Percentiles rank a stretch among this genome's conserved stretches.
Evolutionary conservation across 2,113 vertebrate species (phyloP).

Genomic region (Phalacrocorax brasilianus): DNA sequence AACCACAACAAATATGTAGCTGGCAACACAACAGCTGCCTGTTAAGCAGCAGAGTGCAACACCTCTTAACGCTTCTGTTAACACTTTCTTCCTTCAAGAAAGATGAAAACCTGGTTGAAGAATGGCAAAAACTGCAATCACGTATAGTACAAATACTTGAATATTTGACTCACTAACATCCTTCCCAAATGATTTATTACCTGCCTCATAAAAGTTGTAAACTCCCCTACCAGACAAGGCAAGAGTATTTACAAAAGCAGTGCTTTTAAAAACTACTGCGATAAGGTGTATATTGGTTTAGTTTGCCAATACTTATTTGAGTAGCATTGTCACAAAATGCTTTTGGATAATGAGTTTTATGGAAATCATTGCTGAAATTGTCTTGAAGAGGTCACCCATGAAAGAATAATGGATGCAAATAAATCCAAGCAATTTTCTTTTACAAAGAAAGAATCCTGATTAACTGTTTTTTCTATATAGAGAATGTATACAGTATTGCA

Average conservation of each 20-base stretch:
- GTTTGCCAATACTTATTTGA: neutral
- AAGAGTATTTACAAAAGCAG: neutral
- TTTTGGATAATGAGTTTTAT: constrained; percentile 63
- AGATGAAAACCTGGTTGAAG: neutral
- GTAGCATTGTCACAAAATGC: constrained; percentile 3
- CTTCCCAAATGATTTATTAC: neutral
- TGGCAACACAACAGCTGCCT: neutral
- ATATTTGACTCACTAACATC: neutral
- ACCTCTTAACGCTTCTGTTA: neutral
- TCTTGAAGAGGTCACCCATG: neutral
- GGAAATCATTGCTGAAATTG: constrained; percentile 45
- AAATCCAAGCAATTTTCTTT: constrained; percentile 20
- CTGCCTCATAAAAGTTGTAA: neutral
- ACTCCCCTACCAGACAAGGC: neutral
- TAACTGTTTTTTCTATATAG: neutral
- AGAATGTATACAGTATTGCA: neutral
- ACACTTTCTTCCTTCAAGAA: neutral
- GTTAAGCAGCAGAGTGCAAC: neutral
- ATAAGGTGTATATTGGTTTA: neutral
- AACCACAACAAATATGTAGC: neutral
- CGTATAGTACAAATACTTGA: neutral
- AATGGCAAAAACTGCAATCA: neutral
- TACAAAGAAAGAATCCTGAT: constrained; percentile 17
- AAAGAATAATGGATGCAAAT: constrained; percentile 13
- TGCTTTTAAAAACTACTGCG: neutral